These are phyloP conservation scores for Drosophila gunungcola DNA, from an alignment of 1,140 invertebrate species.

Conservation along the genomic window DNA sequence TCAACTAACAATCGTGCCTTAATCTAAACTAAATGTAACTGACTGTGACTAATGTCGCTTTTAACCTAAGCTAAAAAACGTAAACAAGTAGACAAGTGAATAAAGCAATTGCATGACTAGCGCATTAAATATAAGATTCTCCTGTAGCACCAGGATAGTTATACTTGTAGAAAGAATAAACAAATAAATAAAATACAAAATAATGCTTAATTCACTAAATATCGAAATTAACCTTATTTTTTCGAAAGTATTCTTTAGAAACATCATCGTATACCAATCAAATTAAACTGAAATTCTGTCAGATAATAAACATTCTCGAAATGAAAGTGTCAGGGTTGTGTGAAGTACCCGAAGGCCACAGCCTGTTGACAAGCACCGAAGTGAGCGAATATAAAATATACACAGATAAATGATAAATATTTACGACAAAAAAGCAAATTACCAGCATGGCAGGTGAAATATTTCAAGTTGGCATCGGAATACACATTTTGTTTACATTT, in stretches of 20 bases:
- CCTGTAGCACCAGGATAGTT: too few species aligned
- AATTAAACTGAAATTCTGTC: neutral
- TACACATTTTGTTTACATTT: conserved; percentile 41
- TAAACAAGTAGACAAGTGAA: too few species aligned
- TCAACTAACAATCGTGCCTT: neutral
- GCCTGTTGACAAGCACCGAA: conserved; percentile 21
- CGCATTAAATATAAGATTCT: too few species aligned
- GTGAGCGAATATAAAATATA: conserved; percentile 21
- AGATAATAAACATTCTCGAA: neutral
- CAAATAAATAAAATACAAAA: neutral
- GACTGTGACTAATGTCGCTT: neutral
- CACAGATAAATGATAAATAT: conserved; percentile 51
- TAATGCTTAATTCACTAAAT: too few species aligned
- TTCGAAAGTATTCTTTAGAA: neutral
- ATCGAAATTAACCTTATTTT: too few species aligned
- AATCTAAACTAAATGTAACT: neutral
- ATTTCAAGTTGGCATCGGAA: conserved; percentile 37
- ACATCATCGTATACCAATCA: neutral
- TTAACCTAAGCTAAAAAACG: neutral
- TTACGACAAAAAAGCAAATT: conserved; percentile 36
- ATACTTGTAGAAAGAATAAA: neutral
- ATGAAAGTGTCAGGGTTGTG: conserved; percentile 5
- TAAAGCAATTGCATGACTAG: too few species aligned
- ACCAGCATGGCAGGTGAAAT: conserved; percentile 39
- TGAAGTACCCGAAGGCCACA: neutral